phyloP scores from a whole-genome alignment of 2,888 invertebrate genomes.

The Parapristionchus giblindavisi region DNA sequence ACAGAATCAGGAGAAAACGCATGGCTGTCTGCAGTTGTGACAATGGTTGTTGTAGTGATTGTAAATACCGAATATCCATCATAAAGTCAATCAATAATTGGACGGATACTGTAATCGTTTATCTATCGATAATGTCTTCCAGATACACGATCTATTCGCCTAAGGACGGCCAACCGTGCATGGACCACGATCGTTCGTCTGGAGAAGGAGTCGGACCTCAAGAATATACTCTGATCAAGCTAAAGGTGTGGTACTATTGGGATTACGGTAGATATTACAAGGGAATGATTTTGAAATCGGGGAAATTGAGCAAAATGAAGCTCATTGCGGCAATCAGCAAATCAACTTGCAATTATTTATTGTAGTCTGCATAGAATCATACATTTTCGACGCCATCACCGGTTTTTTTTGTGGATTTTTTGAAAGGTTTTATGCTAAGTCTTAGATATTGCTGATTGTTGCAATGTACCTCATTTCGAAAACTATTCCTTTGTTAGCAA shows the following conservation, averaged over 20 bases:
- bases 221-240: constrained; percentile 95
- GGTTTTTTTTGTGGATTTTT: background rate
- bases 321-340: too few relatives aligned
- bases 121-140: constrained; percentile 41
- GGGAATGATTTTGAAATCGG: background rate
- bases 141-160: constrained; percentile 92
- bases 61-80: too few relatives aligned
- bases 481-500: too few relatives aligned
- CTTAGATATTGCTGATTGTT: too few relatives aligned
- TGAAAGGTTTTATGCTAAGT: too few relatives aligned
- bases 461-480: too few relatives aligned
- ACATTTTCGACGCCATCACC: too few relatives aligned
- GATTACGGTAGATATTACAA: background rate
- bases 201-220: constrained; percentile 98
- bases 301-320: background rate
- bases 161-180: constrained; percentile 95
- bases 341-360: background rate
- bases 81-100: too few relatives aligned
- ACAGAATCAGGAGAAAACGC: too few relatives aligned
- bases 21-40: too few relatives aligned
- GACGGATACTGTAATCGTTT: too few relatives aligned
- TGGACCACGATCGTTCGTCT: constrained; percentile 96
- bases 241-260: constrained; percentile 77
- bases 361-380: background rate
- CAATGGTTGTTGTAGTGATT: too few relatives aligned